A percentile compares a stretch with the other conserved stretches of the same genome.
phyloP scores from a whole-genome alignment of 2,888 invertebrate genomes.

The Acrocyrtus sp. region DNA sequence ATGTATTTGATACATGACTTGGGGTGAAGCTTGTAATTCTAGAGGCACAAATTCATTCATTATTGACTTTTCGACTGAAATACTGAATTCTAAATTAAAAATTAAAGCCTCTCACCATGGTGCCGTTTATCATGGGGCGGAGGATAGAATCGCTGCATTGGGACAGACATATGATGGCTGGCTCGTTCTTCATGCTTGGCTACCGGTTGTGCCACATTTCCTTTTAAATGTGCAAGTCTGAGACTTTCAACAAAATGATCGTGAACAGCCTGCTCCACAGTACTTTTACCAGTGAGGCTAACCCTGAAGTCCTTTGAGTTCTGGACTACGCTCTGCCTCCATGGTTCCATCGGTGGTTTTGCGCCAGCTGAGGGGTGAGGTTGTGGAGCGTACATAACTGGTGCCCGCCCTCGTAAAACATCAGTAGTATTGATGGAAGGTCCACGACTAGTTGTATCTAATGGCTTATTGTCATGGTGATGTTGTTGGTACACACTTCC shows the following conservation, averaged over 20 bases:
- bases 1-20: slow-evolving; percentile 42
- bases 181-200: slow-evolving; percentile 37
- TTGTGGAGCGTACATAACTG: slow-evolving; percentile 20
- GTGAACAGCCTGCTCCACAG: slow-evolving; percentile 76
- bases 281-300: slow-evolving; percentile 33
- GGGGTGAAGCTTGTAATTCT: slow-evolving; percentile 28
- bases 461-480: slow-evolving; percentile 43
- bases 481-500: slow-evolving; percentile 35
- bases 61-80: neutral
- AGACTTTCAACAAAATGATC: slow-evolving; percentile 92
- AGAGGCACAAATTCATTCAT: neutral
- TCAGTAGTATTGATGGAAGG: slow-evolving; percentile 12
- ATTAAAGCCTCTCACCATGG: slow-evolving; percentile 29
- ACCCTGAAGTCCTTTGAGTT: slow-evolving; percentile 46
- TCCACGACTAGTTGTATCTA: slow-evolving; percentile 41
- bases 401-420: slow-evolving; percentile 32
- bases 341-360: slow-evolving; percentile 25
- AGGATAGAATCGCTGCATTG: slow-evolving; percentile 1
- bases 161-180: slow-evolving; percentile 16
- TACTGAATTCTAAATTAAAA: too few relatives aligned
- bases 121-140: slow-evolving; percentile 37
- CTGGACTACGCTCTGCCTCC: slow-evolving; percentile 20
- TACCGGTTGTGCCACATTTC: slow-evolving; percentile 64
- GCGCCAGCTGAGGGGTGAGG: neutral
- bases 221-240: slow-evolving; percentile 80